Conservation (phyloP, 2,888 invertebrate species). For the Protonemura montana region DNA sequence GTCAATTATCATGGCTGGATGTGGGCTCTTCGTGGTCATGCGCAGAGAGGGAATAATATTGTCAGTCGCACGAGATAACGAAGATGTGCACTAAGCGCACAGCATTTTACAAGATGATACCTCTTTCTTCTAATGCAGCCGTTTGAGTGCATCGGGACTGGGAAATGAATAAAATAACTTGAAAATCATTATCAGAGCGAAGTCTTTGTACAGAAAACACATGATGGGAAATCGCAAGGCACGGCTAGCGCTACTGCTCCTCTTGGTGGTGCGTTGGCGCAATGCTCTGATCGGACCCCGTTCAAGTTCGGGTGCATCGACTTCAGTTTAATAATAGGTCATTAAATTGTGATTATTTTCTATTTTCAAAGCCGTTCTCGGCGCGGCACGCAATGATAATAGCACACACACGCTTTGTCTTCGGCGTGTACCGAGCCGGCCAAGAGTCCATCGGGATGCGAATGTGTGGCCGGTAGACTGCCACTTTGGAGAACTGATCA, state of each 20-base stretch:
- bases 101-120: neutral
- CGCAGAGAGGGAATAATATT: neutral
- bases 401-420: neutral
- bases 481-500: neutral
- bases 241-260: too few relatives aligned
- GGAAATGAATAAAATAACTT: neutral
- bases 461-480: too few relatives aligned
- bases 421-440: neutral
- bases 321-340: neutral
- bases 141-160: neutral
- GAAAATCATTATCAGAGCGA: neutral
- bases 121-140: neutral
- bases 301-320: neutral
- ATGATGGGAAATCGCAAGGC: too few relatives aligned
- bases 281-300: neutral
- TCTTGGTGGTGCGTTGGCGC: neutral
- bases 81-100: neutral
- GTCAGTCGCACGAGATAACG: neutral
- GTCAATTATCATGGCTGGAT: constrained; percentile 34
- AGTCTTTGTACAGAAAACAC: too few relatives aligned
- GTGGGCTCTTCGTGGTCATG: neutral
- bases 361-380: neutral
- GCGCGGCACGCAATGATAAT: neutral
- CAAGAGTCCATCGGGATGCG: too few relatives aligned
- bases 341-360: constrained; percentile 4